These are phyloP conservation scores for Leptinotarsa juncta DNA, from an alignment of 2,888 invertebrate species.

Conservation along the genomic window DNA sequence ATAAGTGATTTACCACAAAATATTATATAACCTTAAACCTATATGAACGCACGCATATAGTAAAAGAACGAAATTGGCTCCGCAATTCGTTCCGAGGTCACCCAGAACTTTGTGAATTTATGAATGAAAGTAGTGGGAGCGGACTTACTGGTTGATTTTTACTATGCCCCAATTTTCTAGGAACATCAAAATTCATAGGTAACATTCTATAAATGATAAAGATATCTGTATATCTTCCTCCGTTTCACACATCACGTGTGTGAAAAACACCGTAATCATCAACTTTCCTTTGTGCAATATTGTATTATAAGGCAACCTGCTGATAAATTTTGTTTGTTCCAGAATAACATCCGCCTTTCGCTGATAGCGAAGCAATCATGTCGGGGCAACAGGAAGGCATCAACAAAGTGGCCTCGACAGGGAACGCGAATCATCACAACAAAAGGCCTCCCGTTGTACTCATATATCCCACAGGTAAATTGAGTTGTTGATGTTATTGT, in stretches of 20 bases:
- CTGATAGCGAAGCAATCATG: slow-evolving; percentile 30
- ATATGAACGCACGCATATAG: no score
- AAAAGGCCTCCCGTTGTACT: slow-evolving; percentile 81
- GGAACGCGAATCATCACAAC: slow-evolving; percentile 67
- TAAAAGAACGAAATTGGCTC: no score
- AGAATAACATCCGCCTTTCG: slow-evolving; percentile 25
- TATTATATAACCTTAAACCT: no score
- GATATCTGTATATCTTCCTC: neutral
- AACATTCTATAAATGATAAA: neutral
- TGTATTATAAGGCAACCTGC: neutral
- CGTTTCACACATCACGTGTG: neutral
- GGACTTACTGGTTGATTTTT: no score
- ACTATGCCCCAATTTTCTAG: no score
- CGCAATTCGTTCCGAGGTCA: no score
- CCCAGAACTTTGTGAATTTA: no score
- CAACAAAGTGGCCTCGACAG: slow-evolving; percentile 43
- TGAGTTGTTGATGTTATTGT: neutral
- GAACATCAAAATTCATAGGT: neutral
- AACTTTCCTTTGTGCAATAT: neutral
- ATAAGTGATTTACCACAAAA: no score
- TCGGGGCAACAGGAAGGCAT: slow-evolving; percentile 43
- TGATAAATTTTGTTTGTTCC: slow-evolving; percentile 27
- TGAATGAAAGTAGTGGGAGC: no score
- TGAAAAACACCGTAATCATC: neutral
- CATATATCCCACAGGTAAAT: slow-evolving; percentile 78